phyloP scores from a whole-genome alignment of 2,797 vertebrate genomes.

The Coreius guichenoti region DNA sequence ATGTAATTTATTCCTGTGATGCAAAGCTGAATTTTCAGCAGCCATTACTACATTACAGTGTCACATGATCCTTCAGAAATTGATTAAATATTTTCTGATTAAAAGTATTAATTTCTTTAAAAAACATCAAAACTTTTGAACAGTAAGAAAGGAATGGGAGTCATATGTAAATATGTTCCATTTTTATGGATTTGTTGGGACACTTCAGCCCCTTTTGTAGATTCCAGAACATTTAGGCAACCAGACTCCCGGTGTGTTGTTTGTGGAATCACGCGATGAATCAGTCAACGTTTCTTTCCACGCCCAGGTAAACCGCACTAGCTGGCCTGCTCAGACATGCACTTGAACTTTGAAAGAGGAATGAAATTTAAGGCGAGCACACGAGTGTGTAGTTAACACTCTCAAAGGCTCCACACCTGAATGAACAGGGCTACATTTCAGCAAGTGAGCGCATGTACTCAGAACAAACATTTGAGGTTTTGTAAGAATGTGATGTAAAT shows the following conservation, averaged over 20 bases:
- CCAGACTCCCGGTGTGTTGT: constrained; percentile 3
- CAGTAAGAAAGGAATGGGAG: background rate
- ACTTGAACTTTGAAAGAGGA: constrained; percentile 52
- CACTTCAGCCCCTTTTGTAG: background rate
- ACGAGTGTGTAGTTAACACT: constrained; percentile 15
- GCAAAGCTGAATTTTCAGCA: background rate
- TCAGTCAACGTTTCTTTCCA: constrained; percentile 10
- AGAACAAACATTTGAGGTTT: constrained; percentile 22
- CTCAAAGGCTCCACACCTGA: constrained; percentile 42
- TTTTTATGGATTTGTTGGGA: background rate
- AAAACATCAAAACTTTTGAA: background rate
- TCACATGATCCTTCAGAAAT: background rate
- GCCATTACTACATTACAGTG: background rate
- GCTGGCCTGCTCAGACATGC: constrained; percentile 64
- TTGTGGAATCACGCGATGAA: constrained; percentile 14
- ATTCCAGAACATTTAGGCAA: constrained; percentile 8
- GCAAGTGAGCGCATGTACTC: constrained; percentile 60
- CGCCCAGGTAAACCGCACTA: constrained; percentile 9
- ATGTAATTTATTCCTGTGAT: background rate
- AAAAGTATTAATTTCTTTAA: background rate
- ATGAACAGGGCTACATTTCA: constrained; percentile 39
- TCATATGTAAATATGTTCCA: background rate
- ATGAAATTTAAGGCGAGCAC: constrained; percentile 48
- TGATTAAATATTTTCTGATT: background rate
- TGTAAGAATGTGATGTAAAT: constrained; percentile 44